phyloP scores from a whole-genome alignment of 2,888 invertebrate genomes.

The Embidobia sp. region DNA sequence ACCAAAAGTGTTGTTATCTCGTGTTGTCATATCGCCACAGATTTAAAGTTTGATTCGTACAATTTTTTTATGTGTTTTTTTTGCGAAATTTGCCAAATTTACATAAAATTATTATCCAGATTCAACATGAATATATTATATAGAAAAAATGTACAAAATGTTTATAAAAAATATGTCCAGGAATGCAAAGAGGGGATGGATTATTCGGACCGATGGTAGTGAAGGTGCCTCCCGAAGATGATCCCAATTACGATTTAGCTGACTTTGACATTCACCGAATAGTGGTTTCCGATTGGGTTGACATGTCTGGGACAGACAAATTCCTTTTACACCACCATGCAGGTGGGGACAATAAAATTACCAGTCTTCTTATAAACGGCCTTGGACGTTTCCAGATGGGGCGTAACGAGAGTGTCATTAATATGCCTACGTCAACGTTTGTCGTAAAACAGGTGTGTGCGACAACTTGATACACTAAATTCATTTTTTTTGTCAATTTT shows the following conservation, averaged over 20 bases:
- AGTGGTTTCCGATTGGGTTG: constrained; percentile 87
- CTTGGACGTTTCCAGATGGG: constrained; percentile 82
- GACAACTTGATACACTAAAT: too few species aligned
- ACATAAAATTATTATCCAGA: too few species aligned
- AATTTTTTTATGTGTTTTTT: too few species aligned
- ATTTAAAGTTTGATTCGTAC: too few species aligned
- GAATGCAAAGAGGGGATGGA: constrained; percentile 94
- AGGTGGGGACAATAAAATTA: constrained; percentile 90
- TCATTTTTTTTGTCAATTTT: too few species aligned
- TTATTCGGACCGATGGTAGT: constrained; percentile 91
- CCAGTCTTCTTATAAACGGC: constrained; percentile 91
- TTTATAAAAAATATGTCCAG: constrained; percentile 78
- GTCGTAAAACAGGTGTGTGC: constrained; percentile 85
- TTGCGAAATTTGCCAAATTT: too few species aligned
- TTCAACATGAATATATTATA: too few species aligned
- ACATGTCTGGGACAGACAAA: constrained; percentile 87
- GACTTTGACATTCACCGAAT: constrained; percentile 89
- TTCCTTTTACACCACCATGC: constrained; percentile 94
- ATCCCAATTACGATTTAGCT: constrained; percentile 87
- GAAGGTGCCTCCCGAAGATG: constrained; percentile 85
- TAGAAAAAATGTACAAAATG: too few species aligned
- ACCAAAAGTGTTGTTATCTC: too few species aligned
- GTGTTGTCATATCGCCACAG: too few species aligned
- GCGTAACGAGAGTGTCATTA: constrained; percentile 75
- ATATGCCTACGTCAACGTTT: constrained; percentile 86